Evolutionary conservation across 2,888 invertebrate species (phyloP).

Genomic region (Cyaniris semiargus): DNA sequence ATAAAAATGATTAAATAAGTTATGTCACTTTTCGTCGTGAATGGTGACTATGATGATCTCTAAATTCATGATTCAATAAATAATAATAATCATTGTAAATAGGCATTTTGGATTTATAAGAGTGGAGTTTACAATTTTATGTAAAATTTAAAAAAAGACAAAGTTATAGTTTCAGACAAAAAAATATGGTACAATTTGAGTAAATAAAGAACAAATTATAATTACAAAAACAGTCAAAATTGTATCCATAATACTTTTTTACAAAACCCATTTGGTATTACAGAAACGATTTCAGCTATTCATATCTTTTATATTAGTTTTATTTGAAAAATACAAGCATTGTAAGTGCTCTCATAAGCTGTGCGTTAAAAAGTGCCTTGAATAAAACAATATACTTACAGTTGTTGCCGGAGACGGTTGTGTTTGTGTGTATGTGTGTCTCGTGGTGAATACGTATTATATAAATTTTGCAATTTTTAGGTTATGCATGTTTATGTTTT

Average conservation of each 20-base stretch:
- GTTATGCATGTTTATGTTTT: not conserved
- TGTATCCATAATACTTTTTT: not conserved
- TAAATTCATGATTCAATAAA: not conserved
- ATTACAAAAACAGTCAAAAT: not conserved
- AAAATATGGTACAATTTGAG: not conserved
- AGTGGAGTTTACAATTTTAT: not conserved
- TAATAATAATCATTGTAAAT: not conserved
- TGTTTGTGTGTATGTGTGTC: constrained; percentile 56
- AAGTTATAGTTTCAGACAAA: not conserved
- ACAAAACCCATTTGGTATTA: not conserved
- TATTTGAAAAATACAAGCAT: constrained; percentile 10
- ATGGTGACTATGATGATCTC: not conserved
- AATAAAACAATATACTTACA: constrained; percentile 63
- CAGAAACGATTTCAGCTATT: not conserved
- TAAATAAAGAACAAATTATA: constrained; percentile 1
- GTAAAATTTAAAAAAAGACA: not conserved
- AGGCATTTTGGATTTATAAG: not conserved
- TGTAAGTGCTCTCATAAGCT: constrained; percentile 28
- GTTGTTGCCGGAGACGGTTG: constrained; percentile 57
- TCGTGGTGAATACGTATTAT: constrained; percentile 54
- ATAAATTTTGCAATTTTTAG: not conserved
- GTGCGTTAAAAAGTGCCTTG: constrained; percentile 37
- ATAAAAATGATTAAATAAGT: constrained; percentile 34
- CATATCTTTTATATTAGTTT: not conserved
- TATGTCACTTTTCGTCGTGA: not conserved